Percentiles rank a stretch among this genome's conserved stretches.
Evolutionary conservation across 2,113 vertebrate species (phyloP).

Genomic region (Rutilus rutilus): DNA sequence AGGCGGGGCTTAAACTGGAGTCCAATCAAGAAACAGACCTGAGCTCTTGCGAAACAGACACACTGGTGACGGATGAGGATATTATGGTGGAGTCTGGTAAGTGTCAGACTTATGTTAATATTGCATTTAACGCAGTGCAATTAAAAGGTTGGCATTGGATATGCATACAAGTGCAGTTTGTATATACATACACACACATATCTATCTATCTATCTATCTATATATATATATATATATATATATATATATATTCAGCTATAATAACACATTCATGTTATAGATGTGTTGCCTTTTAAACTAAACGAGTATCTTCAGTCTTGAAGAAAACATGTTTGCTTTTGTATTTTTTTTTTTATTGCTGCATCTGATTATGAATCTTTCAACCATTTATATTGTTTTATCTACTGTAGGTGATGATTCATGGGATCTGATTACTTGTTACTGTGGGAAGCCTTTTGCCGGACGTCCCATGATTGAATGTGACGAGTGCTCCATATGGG

Average conservation of each 20-base stretch:
- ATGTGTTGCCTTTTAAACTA: no score
- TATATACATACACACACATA: no score
- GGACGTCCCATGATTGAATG: conserved; percentile 67
- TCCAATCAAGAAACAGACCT: conserved; percentile 70
- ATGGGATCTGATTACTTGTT: conserved; percentile 63
- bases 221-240: no score
- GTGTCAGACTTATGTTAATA: neutral
- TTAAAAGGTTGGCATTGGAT: neutral
- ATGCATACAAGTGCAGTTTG: no score
- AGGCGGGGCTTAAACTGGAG: conserved; percentile 55
- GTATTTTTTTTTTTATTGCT: neutral
- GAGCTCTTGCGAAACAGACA: conserved; percentile 79
- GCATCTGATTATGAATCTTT: neutral
- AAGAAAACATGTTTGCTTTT: no score
- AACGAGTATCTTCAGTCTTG: no score
- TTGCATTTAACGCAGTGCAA: neutral
- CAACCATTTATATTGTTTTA: neutral
- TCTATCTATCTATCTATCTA: no score
- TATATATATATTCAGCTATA: neutral
- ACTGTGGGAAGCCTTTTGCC: conserved; percentile 63
- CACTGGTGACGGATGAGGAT: conserved; percentile 79
- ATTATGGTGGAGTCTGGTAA: conserved; percentile 83
- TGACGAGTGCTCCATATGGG: conserved; percentile 60
- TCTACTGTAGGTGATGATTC: conserved; percentile 56
- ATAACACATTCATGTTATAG: neutral